phyloP scores from a whole-genome alignment of 1,140 invertebrate genomes.

The Laupala kohalensis region DNA sequence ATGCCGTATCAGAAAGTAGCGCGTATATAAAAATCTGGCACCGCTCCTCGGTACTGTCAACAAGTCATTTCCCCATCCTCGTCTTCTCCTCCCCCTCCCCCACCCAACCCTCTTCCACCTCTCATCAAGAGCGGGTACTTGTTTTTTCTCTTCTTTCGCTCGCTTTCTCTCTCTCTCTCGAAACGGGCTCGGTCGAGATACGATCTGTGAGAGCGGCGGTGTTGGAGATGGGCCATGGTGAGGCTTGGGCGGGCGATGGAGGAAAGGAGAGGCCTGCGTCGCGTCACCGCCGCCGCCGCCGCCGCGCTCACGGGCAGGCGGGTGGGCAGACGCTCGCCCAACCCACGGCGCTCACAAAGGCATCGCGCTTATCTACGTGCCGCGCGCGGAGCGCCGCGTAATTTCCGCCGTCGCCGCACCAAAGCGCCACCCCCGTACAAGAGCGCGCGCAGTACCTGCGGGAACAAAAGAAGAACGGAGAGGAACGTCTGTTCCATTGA shows the following conservation, averaged over 20 bases:
- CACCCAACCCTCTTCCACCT: neutral
- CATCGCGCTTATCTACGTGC: neutral
- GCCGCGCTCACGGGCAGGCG: neutral
- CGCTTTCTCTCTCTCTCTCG: neutral
- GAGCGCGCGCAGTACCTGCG: neutral
- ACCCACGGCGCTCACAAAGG: neutral
- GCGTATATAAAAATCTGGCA: neutral
- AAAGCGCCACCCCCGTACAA: neutral
- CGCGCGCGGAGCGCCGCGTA: neutral
- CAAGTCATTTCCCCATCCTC: neutral
- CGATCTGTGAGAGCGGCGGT: neutral
- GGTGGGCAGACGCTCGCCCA: too few relatives aligned
- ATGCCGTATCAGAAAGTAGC: neutral
- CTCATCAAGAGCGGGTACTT: neutral
- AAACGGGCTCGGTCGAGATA: neutral
- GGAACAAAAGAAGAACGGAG: neutral
- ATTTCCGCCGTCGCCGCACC: neutral
- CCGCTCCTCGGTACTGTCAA: neutral
- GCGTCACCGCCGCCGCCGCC: neutral
- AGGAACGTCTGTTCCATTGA: neutral
- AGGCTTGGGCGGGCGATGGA: too few relatives aligned
- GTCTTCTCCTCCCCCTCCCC: neutral
- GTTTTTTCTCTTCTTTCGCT: neutral
- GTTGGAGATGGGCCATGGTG: neutral
- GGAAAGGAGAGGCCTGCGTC: neutral